Percentiles rank a stretch among this genome's conserved stretches.
Conservation (phyloP, 2,113 vertebrate genomes). For the Prolemur simus region DNA sequence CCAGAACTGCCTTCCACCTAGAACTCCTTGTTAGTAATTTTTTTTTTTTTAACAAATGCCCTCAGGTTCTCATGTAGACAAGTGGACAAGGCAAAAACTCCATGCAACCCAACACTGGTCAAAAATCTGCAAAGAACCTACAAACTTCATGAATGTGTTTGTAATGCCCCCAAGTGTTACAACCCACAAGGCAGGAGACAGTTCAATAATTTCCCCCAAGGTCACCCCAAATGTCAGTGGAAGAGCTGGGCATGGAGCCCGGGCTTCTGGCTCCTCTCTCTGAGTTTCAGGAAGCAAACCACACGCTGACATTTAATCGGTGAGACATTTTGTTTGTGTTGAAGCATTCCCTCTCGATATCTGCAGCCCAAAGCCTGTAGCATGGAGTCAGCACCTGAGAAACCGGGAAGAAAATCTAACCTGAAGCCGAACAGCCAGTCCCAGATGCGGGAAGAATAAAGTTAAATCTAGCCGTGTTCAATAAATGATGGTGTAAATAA, state of each 20-base stretch:
- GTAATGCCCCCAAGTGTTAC: neutral
- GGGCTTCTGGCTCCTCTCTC: slow-evolving; percentile 45
- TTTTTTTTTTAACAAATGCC: too few relatives aligned
- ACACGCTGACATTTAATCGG: slow-evolving; percentile 57
- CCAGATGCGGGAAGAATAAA: neutral
- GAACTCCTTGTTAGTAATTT: neutral
- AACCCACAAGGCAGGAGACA: neutral
- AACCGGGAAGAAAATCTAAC: slow-evolving; percentile 19
- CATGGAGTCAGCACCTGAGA: neutral
- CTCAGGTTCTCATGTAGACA: neutral
- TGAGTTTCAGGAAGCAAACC: slow-evolving; percentile 61
- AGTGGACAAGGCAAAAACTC: neutral
- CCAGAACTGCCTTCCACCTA: neutral
- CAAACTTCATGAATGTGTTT: neutral
- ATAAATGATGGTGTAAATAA: neutral
- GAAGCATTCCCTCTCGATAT: slow-evolving; percentile 55
- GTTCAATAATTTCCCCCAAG: slow-evolving; percentile 50
- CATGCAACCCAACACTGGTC: neutral
- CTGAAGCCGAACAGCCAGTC: neutral
- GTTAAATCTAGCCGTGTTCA: neutral
- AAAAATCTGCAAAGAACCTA: neutral
- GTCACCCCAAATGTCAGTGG: slow-evolving; percentile 48
- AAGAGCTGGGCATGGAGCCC: slow-evolving; percentile 54
- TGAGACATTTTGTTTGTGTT: slow-evolving; percentile 67
- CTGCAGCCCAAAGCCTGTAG: slow-evolving; percentile 49